Base-by-base conservation (phyloP, 2,113 vertebrate species). In the Hippocampus mohnikei region DNA sequence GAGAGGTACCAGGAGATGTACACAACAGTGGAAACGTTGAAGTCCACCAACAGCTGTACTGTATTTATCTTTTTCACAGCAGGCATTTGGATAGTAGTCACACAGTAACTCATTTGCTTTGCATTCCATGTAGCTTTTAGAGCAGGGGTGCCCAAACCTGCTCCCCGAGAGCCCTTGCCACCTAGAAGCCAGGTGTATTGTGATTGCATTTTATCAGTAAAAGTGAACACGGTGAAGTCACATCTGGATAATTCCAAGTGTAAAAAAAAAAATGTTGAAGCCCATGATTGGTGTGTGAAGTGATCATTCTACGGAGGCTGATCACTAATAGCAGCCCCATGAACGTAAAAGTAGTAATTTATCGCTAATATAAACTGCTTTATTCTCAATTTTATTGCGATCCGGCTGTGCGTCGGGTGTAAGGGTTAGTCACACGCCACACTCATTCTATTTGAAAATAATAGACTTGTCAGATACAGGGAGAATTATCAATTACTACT, bases 321-420 rank as follows among this genome's bases (percentile, higher is more conserved):
- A 40, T 62, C 9, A 40, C 60, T 63, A 63, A 40, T 63, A 41
- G 4, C 61, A 12, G 40, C 61, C 20, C 37, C 40, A 64, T 42
- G 33, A 64, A 42, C 40, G 44, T 64, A 23, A 12, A 41, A n/a
- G 20, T 15, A 58, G 55, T 58, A 12, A 58, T 58, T 27, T 42
- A 23, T 61, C 37, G 20, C 59, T 40, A 61, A 61, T 61, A 61
- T 40, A 40, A 61, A 61, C 59, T 21, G 59, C 59, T 61, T 61
- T 61, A 37, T 33, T 60, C 29, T 10, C 59, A 20, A 37, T 61
- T 61, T 58, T 58, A 27, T 40, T 37, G 16, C 20, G 59, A 61
- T 37, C 33, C 1, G 9, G 18, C 16, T 21, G 29, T 37, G 3
- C 8, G 15, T 40, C 33, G 10, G 16, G 16, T 40, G 55, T 27